phyloP scores from a whole-genome alignment of 2,797 vertebrate species.

The Acridotheres tristis region DNA sequence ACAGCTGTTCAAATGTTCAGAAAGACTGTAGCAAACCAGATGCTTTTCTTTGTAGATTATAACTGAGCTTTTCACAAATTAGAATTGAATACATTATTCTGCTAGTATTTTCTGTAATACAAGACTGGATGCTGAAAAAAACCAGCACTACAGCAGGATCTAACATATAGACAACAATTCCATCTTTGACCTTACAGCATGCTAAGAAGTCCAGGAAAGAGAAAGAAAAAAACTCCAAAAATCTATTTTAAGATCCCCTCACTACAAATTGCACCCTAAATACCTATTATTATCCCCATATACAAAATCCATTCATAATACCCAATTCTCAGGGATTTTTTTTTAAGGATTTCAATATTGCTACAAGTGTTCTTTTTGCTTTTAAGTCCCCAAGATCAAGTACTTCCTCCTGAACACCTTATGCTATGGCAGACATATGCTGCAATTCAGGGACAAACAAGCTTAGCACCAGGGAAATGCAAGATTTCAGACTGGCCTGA shows the following conservation, averaged over 20 bases:
- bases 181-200: not conserved
- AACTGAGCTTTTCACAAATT: not conserved
- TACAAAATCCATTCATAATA: not conserved
- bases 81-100: not conserved
- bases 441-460: not conserved
- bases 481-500: not conserved
- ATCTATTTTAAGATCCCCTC: not conserved
- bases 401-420: not conserved
- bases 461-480: not conserved
- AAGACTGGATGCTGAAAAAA: not conserved
- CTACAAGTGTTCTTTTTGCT: not conserved
- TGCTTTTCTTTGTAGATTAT: conserved; percentile 16
- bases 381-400: not conserved
- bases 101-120: not conserved
- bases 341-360: not conserved
- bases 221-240: not conserved
- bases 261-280: not conserved
- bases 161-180: not conserved
- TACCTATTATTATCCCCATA: not conserved
- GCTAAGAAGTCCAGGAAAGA: not conserved
- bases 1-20: conserved; percentile 25
- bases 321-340: not conserved
- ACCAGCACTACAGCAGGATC: not conserved
- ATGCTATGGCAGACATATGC: not conserved
- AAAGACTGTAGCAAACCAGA: conserved; percentile 8